phyloP scores from a whole-genome alignment of 2,797 vertebrate genomes.

The Neomorphus geoffroyi region DNA sequence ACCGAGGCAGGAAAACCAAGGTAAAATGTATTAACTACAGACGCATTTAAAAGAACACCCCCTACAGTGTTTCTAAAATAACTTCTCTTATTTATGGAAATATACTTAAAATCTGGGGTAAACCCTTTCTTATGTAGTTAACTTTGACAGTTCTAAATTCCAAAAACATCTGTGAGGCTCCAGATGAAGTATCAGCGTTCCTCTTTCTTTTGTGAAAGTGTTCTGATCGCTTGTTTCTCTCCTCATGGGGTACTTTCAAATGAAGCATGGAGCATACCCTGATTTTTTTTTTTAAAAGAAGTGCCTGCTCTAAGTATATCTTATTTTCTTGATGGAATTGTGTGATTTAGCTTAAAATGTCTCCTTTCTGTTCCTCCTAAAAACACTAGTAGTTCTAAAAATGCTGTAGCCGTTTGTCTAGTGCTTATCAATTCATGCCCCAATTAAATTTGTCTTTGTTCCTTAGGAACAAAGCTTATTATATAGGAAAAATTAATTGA shows the following conservation, averaged over 20 bases:
- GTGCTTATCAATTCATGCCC: background rate
- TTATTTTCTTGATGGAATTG: background rate
- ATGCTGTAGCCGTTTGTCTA: background rate
- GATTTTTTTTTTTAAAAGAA: background rate
- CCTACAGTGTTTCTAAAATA: background rate
- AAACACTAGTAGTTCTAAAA: background rate
- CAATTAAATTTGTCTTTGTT: constrained; percentile 4
- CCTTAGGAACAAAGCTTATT: background rate
- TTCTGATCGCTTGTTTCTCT: background rate
- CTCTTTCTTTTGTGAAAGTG: background rate
- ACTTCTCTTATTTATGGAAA: background rate
- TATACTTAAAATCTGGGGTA: background rate
- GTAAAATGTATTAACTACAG: background rate
- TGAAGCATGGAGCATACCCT: background rate
- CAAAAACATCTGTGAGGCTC: constrained; percentile 1
- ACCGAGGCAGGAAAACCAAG: background rate
- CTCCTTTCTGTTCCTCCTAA: background rate
- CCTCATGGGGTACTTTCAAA: background rate
- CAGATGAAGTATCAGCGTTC: background rate
- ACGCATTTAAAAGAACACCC: background rate
- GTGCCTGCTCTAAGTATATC: background rate
- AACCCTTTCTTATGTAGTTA: background rate
- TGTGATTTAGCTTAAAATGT: background rate
- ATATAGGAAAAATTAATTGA: background rate
- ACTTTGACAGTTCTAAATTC: background rate